Conservation (phyloP, 2,888 invertebrate species). For the Antheraea assamensis region DNA sequence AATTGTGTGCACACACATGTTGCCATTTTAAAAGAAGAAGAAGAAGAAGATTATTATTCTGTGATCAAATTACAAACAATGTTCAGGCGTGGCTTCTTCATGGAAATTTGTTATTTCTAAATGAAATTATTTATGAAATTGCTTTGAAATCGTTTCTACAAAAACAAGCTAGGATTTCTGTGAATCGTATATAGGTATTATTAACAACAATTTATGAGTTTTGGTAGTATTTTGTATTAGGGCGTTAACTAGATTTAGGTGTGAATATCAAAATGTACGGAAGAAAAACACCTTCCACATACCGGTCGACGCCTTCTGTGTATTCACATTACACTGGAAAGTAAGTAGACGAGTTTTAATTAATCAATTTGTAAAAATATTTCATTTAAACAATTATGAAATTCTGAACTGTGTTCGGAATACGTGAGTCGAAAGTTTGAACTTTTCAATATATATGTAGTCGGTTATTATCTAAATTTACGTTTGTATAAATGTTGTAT, state of each 20-base stretch:
- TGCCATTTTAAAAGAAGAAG: too few species aligned
- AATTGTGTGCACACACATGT: too few species aligned
- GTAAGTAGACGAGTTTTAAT: slow-evolving; percentile 57
- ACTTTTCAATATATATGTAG: too few species aligned
- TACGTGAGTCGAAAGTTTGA: too few species aligned
- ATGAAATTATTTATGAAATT: slow-evolving; percentile 30
- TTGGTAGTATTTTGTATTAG: slow-evolving; percentile 24
- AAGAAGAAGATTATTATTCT: too few species aligned
- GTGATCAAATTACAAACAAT: slow-evolving; percentile 2
- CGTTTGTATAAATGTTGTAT: not conserved
- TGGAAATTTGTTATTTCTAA: slow-evolving; percentile 35
- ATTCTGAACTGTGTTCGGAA: not conserved
- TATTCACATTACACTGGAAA: slow-evolving; percentile 93
- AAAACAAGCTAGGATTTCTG: slow-evolving; percentile 3
- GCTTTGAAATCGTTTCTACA: not conserved
- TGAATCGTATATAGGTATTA: not conserved
- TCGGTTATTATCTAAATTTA: not conserved
- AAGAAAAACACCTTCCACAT: slow-evolving; percentile 91
- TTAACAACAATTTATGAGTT: slow-evolving; percentile 20
- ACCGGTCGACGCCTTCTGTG: slow-evolving; percentile 91
- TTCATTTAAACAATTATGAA: slow-evolving; percentile 9
- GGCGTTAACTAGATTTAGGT: slow-evolving; percentile 40
- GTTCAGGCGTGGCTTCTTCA: slow-evolving; percentile 53
- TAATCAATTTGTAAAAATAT: slow-evolving; percentile 3
- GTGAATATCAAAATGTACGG: slow-evolving; percentile 81